phyloP scores from a whole-genome alignment of 2,113 vertebrate genomes.

The Cyphomyrus plagiostoma region DNA sequence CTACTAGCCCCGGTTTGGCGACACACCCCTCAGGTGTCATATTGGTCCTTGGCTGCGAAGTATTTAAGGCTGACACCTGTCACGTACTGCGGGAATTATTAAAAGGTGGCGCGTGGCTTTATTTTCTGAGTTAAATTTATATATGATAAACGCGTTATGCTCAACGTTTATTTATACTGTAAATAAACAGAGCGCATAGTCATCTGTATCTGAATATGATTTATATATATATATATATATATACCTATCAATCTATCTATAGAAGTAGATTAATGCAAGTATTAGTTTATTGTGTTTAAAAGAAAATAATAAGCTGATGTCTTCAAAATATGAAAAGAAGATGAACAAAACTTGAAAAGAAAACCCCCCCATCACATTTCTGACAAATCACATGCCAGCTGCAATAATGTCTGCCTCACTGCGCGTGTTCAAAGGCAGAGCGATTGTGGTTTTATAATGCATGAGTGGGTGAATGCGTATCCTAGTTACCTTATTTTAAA shows the following conservation, averaged over 20 bases:
- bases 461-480: conserved; percentile 17
- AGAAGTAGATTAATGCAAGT: conserved; percentile 24
- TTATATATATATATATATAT: conserved; percentile 9
- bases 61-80: conserved; percentile 9
- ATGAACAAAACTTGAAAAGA: conserved; percentile 17
- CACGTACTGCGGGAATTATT: background rate
- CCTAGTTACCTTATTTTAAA: conserved; percentile 21
- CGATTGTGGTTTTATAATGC: conserved; percentile 23
- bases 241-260: conserved; percentile 5
- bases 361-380: background rate
- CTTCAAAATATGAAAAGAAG: conserved; percentile 21
- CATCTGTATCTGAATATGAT: background rate
- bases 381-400: conserved; percentile 26
- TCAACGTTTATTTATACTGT: background rate
- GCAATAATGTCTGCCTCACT: conserved; percentile 31
- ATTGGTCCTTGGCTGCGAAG: background rate
- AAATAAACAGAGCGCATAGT: background rate
- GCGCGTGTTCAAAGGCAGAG: background rate
- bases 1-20: background rate
- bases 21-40: conserved; percentile 1
- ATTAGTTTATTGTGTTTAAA: background rate
- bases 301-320: conserved; percentile 7
- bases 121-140: conserved; percentile 9
- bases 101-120: background rate
- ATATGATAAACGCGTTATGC: background rate